A percentile compares a stretch with the other conserved stretches of the same genome.
Evolutionary conservation across 2,797 vertebrate species (phyloP).

Genomic region (Takifugu ocellatus): DNA sequence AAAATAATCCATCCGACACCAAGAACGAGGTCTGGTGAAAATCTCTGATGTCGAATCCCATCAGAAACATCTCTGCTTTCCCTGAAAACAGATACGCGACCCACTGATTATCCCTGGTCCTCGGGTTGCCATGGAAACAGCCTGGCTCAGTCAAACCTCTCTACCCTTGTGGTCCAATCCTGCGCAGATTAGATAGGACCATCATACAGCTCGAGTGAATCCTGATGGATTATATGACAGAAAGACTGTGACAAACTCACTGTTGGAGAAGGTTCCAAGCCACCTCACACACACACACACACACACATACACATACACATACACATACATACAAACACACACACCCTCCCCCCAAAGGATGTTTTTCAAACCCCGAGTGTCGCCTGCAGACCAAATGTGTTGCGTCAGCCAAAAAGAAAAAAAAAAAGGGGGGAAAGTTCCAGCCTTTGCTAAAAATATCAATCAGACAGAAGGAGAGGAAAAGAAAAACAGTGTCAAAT

Average conservation of each 20-base stretch:
- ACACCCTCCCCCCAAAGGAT: slow-evolving; percentile 9
- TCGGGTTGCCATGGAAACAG: slow-evolving; percentile 54
- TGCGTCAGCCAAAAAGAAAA: slow-evolving; percentile 21
- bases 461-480: neutral
- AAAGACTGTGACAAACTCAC: slow-evolving; percentile 30
- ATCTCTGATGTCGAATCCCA: slow-evolving; percentile 13
- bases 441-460: no score
- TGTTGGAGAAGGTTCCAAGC: neutral
- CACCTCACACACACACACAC: neutral
- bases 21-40: neutral
- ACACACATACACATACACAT: no score
- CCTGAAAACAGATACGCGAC: slow-evolving; percentile 28
- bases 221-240: slow-evolving; percentile 37
- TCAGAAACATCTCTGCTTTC: slow-evolving; percentile 18
- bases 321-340: neutral
- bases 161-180: slow-evolving; percentile 41
- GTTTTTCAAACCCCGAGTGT: slow-evolving; percentile 17
- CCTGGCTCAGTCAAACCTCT: slow-evolving; percentile 24
- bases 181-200: slow-evolving; percentile 50
- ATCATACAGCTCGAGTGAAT: slow-evolving; percentile 37
- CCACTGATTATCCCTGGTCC: slow-evolving; percentile 28
- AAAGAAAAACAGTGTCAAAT: slow-evolving; percentile 14
- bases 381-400: slow-evolving; percentile 17
- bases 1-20: neutral
- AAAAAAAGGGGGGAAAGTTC: neutral